Percentiles rank a stretch among this genome's conserved stretches.
phyloP scores from a whole-genome alignment of 2,113 vertebrate species.

The Tringa solitaria region DNA sequence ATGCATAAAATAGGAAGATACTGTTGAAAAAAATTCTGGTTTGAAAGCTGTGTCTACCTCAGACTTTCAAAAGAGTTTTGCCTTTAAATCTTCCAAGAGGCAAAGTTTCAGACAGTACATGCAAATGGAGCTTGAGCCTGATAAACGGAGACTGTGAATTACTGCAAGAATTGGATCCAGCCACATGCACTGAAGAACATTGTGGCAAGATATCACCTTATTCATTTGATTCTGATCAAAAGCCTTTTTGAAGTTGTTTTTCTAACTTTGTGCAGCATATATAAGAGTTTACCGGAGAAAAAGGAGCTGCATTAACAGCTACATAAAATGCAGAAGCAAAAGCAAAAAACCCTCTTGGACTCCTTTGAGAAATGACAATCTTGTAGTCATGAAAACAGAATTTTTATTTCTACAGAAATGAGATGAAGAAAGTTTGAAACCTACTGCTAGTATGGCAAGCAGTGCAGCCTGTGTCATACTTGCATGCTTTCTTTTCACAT shows the following conservation, averaged over 20 bases:
- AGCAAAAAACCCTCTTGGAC: not conserved
- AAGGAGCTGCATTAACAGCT: not conserved
- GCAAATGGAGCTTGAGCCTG: not conserved
- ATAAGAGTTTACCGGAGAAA: not conserved
- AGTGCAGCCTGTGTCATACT: not conserved
- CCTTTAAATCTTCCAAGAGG: not conserved
- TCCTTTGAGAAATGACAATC: not conserved
- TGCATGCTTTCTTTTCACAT: accelerated
- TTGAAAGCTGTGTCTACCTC: not conserved
- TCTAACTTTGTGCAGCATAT: not conserved
- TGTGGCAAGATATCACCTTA: not conserved
- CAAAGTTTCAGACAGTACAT: not conserved
- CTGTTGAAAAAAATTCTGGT: not conserved
- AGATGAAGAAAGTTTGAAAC: not conserved
- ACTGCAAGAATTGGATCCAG: not conserved
- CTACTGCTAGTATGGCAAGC: not conserved
- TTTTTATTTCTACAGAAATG: not conserved
- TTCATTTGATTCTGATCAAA: not conserved
- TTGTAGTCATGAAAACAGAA: not conserved
- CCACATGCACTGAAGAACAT: not conserved
- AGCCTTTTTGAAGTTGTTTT: not conserved
- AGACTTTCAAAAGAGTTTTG: not conserved
- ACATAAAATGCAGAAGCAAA: not conserved
- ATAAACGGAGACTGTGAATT: not conserved
- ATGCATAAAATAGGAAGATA: not conserved